A percentile compares a stretch with the other conserved stretches of the same genome.
phyloP scores from a whole-genome alignment of 2,113 vertebrate species.

The Alligator sinensis region DNA sequence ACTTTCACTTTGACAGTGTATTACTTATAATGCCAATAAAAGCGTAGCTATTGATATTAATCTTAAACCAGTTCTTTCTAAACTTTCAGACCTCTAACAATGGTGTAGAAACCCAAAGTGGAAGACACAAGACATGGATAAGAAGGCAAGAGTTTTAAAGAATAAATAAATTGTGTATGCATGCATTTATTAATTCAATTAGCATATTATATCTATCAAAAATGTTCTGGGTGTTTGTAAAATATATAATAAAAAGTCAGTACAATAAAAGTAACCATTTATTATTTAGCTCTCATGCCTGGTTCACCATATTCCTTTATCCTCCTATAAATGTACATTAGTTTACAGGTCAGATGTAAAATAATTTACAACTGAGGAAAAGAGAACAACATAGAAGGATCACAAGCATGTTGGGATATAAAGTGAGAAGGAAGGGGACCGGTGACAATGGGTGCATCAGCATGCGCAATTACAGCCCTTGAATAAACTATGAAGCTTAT shows the following conservation, averaged over 20 bases:
- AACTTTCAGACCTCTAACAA: background rate
- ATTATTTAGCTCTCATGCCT: fast-evolving
- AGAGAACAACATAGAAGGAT: background rate
- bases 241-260: background rate
- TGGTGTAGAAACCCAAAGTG: background rate
- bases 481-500: no score
- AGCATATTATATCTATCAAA: background rate
- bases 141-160: background rate
- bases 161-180: background rate
- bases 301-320: background rate
- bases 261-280: background rate
- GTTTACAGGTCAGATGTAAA: background rate
- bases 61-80: background rate
- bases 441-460: no score
- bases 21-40: background rate
- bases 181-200: background rate
- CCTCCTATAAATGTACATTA: background rate
- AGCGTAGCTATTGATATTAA: background rate
- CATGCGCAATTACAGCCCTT: no score
- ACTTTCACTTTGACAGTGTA: background rate
- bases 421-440: background rate
- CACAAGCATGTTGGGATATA: background rate
- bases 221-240: background rate
- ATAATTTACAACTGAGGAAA: background rate
- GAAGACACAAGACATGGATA: background rate